These are phyloP conservation scores for Florisuga fusca DNA, from an alignment of 2,797 vertebrate species.

Conservation along the genomic window DNA sequence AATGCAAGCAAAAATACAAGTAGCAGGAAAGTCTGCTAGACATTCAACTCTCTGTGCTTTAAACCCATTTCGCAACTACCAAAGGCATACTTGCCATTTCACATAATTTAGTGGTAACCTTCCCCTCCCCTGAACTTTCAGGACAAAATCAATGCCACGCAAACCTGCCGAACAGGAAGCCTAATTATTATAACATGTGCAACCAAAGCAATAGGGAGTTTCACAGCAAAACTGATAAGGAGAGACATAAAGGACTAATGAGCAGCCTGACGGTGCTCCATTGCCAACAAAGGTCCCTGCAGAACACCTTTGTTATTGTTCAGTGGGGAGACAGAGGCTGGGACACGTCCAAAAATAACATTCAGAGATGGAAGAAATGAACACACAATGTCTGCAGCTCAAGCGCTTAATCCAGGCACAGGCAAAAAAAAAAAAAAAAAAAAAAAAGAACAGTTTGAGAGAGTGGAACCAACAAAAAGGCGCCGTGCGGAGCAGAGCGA, in stretches of 20 bases:
- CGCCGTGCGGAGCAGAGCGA: rapidly evolving
- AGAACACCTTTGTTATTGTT: constrained; percentile 42
- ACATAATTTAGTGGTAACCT: neutral
- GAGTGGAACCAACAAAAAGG: neutral
- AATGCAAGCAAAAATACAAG: neutral
- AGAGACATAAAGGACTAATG: constrained; percentile 50
- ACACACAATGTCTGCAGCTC: neutral
- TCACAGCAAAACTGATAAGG: constrained; percentile 54
- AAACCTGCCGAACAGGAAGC: constrained; percentile 44
- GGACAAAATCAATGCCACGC: constrained; percentile 29
- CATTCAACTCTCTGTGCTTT: neutral
- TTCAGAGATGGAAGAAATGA: neutral
- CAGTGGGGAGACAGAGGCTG: neutral
- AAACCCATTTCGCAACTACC: neutral
- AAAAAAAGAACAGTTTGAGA: neutral
- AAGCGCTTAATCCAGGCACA: neutral
- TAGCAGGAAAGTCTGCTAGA: neutral
- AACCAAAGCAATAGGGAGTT: constrained; percentile 45
- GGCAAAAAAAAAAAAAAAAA: neutral
- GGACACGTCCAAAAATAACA: constrained; percentile 24
- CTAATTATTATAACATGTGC: constrained; percentile 49
- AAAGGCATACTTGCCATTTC: neutral
- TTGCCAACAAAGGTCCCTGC: neutral
- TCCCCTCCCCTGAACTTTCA: constrained; percentile 7
- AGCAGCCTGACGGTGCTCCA: neutral